Evolutionary conservation across 1,140 invertebrate species (phyloP), one percentile per base, ranked within the genome.

Genomic region (Ephestia elutella): DNA sequence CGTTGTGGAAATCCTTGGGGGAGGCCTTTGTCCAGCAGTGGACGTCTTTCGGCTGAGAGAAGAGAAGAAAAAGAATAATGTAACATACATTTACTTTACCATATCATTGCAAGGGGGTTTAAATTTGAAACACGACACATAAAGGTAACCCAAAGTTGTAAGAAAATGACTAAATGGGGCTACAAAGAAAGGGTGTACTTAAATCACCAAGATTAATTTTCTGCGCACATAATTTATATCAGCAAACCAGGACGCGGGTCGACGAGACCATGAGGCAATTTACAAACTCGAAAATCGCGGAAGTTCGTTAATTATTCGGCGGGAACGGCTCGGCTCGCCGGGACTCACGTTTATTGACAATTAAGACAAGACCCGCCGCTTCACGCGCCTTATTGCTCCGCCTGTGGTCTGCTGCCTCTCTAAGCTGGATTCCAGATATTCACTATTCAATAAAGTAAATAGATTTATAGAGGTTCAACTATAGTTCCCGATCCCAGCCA

Each of bases 241-340:
- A 75, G 67, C 69, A 75, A 80, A 80, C 78, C 80, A 80, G 81
- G 68, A 78, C 74, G 73, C 74, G 77, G 76, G 77, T 78, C 78
- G 76, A 80, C 74, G 75, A 86, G 76, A 85, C 80, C 82, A 85
- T 85, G 76, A 85, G 80, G 82, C 78, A 85, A 84, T 86, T 87
- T 85, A 86, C 78, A 86, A 87, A 87, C 80, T 87, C 83, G 80
- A 86, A 87, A 86, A 87, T 86, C 85, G 83, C 72, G 80, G 80
- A 87, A 85, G 78, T 87, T 86, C 80, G 80, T 87, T 86, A 88
- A 88, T 86, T 88, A 85, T 86, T 86, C 75, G 74, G 65, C 66
- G 72, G 66, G 81, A 79, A 71, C 69, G 68, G 67, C 71, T 63
- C 66, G 60, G 73, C 63, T 68, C 71, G 66, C 72, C 59, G 77